Base-by-base conservation (phyloP, 2,797 vertebrate genomes). In the Pseudomugil gertrudae region DNA sequence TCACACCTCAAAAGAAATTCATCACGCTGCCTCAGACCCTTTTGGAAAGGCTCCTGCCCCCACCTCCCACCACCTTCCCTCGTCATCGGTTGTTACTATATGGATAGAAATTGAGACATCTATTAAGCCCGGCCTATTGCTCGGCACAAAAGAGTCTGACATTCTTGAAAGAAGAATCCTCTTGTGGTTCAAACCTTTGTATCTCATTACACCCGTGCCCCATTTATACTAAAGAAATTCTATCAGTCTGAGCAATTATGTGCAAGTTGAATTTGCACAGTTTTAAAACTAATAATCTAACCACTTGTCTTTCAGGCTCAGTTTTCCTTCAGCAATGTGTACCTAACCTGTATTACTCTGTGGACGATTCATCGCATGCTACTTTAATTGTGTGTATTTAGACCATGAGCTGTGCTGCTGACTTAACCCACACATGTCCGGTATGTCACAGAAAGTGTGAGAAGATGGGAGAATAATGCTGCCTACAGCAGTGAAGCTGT, bases 71-170 rank as follows among this genome's bases (percentile, higher is more conserved):
- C 69, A 2, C 70, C 74, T 54, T 70, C 60, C 64, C 63, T 65
- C 68, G 14, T 59, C 83, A 75, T 78, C 36, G 83, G 76, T 84
- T 79, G 83, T 81, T 84, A 89, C 86, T 87, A 84, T 88, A 90
- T 86, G 82, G 87, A 90, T 88, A 85, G 89, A 89, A 89, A 92
- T 91, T 83, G 88, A 91, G 87, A 90, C 89, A 86, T 92, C 88
- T 84, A 87, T 91, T 91, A 87, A 88, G 79, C 86, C 76, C 26
- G 48, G 79, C 81, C 86, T 87, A 91, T 90, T 88, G 83, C 86
- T 84, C 35, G 64, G 67, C 86, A 91, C 86, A 90, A 91, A 92
- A 74, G 87, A 84, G 68, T 85, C 87, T 89, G 91, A 86, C 85
- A 82, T 87, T 83, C 69, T 66, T 81, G 84, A 91, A 87, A 85